A percentile compares a stretch with the other conserved stretches of the same genome.
Conservation (phyloP, 2,113 vertebrate genomes). For the Fulica atra region DNA sequence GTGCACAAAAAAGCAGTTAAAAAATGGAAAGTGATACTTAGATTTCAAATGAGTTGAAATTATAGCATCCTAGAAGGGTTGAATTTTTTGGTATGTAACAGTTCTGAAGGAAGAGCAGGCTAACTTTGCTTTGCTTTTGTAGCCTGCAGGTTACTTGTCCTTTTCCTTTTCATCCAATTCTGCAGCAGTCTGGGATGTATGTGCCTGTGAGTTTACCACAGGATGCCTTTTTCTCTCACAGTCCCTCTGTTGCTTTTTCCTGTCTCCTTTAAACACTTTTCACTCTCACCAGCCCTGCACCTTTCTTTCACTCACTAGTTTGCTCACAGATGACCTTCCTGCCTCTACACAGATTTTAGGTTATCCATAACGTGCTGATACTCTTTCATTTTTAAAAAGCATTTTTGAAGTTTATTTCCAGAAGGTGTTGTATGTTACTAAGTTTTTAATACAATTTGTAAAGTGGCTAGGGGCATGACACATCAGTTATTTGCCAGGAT, state of each 20-base stretch:
- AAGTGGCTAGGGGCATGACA: neutral
- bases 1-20: neutral
- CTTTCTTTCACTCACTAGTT: neutral
- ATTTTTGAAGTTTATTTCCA: neutral
- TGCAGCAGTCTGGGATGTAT: neutral
- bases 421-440: neutral
- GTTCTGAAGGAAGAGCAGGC: neutral
- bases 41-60: neutral
- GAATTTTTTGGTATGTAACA: neutral
- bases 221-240: neutral
- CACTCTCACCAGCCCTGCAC: neutral
- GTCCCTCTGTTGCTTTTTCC: neutral
- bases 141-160: neutral
- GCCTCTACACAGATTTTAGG: neutral
- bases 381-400: neutral
- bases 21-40: neutral
- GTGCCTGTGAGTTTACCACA: neutral
- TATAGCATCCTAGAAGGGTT: neutral
- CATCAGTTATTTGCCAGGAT: neutral
- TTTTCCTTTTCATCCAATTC: neutral
- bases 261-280: neutral
- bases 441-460: neutral
- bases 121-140: neutral
- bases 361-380: neutral
- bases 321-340: neutral